Evolutionary conservation across 2,113 vertebrate species (phyloP).

Genomic region (Sebastes fasciatus): DNA sequence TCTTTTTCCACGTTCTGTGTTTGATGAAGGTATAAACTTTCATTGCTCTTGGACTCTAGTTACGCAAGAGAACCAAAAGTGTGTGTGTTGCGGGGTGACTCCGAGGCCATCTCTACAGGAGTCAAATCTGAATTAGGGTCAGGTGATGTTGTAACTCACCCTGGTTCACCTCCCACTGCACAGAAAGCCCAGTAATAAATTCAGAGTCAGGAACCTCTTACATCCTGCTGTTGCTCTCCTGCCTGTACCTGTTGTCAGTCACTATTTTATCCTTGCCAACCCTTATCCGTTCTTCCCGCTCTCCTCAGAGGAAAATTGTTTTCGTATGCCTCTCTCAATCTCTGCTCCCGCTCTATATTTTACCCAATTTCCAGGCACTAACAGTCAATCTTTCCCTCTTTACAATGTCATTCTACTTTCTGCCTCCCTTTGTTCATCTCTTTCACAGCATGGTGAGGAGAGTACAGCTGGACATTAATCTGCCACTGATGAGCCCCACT

Average conservation of each 20-base stretch:
- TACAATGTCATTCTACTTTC: slow-evolving; percentile 43
- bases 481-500: slow-evolving; percentile 66
- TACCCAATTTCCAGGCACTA: slow-evolving; percentile 27
- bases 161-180: slow-evolving; percentile 43
- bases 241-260: slow-evolving; percentile 36
- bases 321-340: slow-evolving; percentile 22
- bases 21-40: slow-evolving; percentile 54
- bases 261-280: slow-evolving; percentile 38
- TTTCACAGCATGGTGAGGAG: slow-evolving; percentile 30
- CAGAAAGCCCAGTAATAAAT: slow-evolving; percentile 60
- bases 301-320: slow-evolving; percentile 39
- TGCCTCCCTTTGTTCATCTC: slow-evolving; percentile 46
- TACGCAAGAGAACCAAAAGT: slow-evolving; percentile 14
- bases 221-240: slow-evolving; percentile 10
- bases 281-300: slow-evolving; percentile 37
- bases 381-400: slow-evolving; percentile 41
- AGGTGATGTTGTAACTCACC: slow-evolving; percentile 49
- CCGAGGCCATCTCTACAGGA: slow-evolving; percentile 36
- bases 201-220: slow-evolving; percentile 55
- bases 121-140: slow-evolving; percentile 44
- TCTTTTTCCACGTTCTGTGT: slow-evolving; percentile 23
- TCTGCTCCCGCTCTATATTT: slow-evolving; percentile 34
- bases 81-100: slow-evolving; percentile 16
- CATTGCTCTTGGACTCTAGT: slow-evolving; percentile 38
- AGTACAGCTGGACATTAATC: slow-evolving; percentile 72